Percentiles rank a stretch among this genome's conserved stretches.
Evolutionary conservation across 2,888 invertebrate genomes (phyloP).

Genomic region (Iselma pallidipennis): DNA sequence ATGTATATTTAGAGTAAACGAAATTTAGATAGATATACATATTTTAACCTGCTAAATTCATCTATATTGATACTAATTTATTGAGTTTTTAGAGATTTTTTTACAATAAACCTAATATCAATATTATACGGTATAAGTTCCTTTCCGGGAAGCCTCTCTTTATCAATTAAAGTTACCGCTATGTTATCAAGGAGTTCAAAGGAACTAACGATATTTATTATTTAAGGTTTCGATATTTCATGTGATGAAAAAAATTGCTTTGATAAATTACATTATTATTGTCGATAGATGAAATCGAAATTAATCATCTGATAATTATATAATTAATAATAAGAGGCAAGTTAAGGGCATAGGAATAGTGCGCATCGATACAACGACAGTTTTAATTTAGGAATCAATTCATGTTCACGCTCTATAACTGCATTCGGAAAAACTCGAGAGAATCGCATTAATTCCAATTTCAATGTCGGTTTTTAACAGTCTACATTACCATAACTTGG

Average conservation of each 20-base stretch:
- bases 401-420: slow-evolving; percentile 2
- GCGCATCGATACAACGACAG: not conserved
- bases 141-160: too few relatives aligned
- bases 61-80: too few relatives aligned
- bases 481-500: slow-evolving; percentile 3
- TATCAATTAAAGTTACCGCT: slow-evolving; percentile 5
- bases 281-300: not conserved
- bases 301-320: slow-evolving; percentile 1
- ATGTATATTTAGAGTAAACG: too few relatives aligned
- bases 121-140: too few relatives aligned
- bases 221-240: not conserved
- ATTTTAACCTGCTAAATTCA: too few relatives aligned
- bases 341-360: not conserved
- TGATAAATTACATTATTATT: slow-evolving; percentile 7
- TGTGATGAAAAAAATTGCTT: not conserved
- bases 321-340: not conserved
- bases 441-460: slow-evolving; percentile 1
- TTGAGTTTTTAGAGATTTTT: too few relatives aligned
- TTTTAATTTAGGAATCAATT: slow-evolving; percentile 1
- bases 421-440: slow-evolving; percentile 2
- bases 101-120: too few relatives aligned
- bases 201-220: slow-evolving; percentile 4
- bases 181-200: slow-evolving; percentile 6
- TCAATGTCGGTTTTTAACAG: slow-evolving; percentile 1
- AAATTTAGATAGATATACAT: too few relatives aligned